phyloP scores from a whole-genome alignment of 2,888 invertebrate species.

The Hirtodrosophila histrioides region DNA sequence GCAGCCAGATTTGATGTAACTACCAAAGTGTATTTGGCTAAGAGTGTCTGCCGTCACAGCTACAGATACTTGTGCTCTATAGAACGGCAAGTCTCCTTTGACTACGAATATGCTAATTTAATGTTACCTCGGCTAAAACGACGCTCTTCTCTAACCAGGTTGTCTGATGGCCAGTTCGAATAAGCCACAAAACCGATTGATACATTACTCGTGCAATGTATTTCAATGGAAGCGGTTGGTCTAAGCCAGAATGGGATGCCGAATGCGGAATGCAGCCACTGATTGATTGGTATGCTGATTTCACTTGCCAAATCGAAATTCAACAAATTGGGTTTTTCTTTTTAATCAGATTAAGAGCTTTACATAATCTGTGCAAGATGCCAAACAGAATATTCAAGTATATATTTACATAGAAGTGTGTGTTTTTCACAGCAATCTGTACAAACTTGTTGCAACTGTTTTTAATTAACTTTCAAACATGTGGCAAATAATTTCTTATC shows the following conservation, averaged over 20 bases:
- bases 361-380: slow-evolving; percentile 35
- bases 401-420: not conserved
- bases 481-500: not conserved
- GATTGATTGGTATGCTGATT: slow-evolving; percentile 74
- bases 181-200: slow-evolving; percentile 75
- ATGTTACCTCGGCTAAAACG: slow-evolving; percentile 41
- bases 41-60: no score
- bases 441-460: slow-evolving; percentile 33
- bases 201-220: slow-evolving; percentile 71
- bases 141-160: slow-evolving; percentile 17
- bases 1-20: not conserved
- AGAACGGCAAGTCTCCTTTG: not conserved
- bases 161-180: slow-evolving; percentile 9
- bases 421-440: slow-evolving; percentile 17
- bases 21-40: not conserved
- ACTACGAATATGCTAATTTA: slow-evolving; percentile 55
- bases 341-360: slow-evolving; percentile 77
- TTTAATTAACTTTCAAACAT: slow-evolving; percentile 49
- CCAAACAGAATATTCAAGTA: not conserved
- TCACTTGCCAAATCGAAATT: slow-evolving; percentile 60
- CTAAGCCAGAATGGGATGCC: slow-evolving; percentile 7
- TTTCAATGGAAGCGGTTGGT: slow-evolving; percentile 48
- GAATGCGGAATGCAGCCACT: slow-evolving; percentile 21
- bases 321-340: slow-evolving; percentile 73
- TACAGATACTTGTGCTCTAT: no score